Evolutionary conservation across 1,140 invertebrate species (phyloP).

Genomic region (Heliconius hermathena): DNA sequence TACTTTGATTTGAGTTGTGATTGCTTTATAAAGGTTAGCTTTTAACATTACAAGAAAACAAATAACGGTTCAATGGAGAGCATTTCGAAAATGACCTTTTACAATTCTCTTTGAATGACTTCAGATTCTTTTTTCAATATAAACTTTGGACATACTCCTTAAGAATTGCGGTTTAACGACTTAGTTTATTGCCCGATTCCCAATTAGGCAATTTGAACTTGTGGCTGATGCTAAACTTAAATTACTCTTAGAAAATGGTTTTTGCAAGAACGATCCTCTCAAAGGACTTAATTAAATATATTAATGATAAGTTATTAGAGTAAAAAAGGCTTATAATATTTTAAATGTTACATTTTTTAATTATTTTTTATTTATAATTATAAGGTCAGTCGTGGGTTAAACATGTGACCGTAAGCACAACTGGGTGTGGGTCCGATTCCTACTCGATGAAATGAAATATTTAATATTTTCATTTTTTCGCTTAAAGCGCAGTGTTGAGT

Average conservation of each 20-base stretch:
- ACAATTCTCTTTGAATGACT: slow-evolving; percentile 24
- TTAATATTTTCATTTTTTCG: too few relatives aligned
- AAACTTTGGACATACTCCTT: slow-evolving; percentile 36
- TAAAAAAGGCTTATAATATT: background rate
- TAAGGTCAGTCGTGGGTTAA: too few relatives aligned
- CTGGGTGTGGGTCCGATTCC: too few relatives aligned
- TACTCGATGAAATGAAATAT: too few relatives aligned
- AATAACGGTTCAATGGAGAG: background rate
- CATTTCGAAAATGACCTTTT: background rate
- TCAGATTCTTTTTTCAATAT: slow-evolving; percentile 33
- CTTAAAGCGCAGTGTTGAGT: too few relatives aligned
- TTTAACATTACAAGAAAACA: background rate
- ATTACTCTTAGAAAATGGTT: slow-evolving; percentile 39
- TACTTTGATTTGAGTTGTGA: too few relatives aligned
- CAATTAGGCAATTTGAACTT: slow-evolving; percentile 42
- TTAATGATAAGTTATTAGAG: slow-evolving; percentile 3
- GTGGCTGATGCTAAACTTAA: slow-evolving; percentile 39
- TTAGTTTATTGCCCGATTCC: slow-evolving; percentile 40
- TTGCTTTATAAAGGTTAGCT: too few relatives aligned
- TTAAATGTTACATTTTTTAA: background rate
- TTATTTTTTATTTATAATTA: too few relatives aligned
- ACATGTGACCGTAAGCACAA: too few relatives aligned
- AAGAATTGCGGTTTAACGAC: slow-evolving; percentile 40
- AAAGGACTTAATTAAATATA: slow-evolving; percentile 26
- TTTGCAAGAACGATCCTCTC: slow-evolving; percentile 31